These are phyloP conservation scores for Lasioglossum morio DNA, from an alignment of 2,888 invertebrate species.

Conservation along the genomic window DNA sequence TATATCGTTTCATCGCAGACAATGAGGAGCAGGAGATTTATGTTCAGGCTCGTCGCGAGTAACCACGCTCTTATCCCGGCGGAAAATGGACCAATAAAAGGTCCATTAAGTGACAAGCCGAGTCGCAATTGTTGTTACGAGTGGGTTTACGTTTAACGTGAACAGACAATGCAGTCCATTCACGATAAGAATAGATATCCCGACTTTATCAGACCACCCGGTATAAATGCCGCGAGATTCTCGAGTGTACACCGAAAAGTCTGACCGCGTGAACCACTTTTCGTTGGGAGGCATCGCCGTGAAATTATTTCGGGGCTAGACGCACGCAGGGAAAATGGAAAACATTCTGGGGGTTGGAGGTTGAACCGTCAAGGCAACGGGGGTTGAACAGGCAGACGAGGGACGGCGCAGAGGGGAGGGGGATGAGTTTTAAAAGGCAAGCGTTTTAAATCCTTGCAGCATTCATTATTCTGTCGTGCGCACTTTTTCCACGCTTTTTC, in stretches of 20 bases:
- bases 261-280: slow-evolving; percentile 44
- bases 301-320: slow-evolving; percentile 70
- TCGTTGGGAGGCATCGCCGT: slow-evolving; percentile 53
- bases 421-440: slow-evolving; percentile 51
- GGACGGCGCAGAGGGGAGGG: too few species aligned
- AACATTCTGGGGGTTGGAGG: neutral
- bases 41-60: neutral
- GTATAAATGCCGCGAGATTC: neutral
- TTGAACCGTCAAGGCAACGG: neutral
- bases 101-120: slow-evolving; percentile 4
- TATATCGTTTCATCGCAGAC: neutral
- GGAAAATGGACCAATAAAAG: slow-evolving; percentile 18
- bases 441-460: slow-evolving; percentile 61
- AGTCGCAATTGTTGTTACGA: slow-evolving; percentile 16
- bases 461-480: slow-evolving; percentile 48
- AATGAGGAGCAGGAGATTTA: neutral
- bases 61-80: neutral
- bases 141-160: slow-evolving; percentile 10
- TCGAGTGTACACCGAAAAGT: neutral
- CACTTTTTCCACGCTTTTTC: slow-evolving; percentile 27
- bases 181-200: neutral
- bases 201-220: slow-evolving; percentile 1
- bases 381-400: neutral
- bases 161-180: slow-evolving; percentile 27
- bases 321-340: slow-evolving; percentile 13